Conservation (phyloP, 2,113 vertebrate genomes). For the Poicephalus meyeri region DNA sequence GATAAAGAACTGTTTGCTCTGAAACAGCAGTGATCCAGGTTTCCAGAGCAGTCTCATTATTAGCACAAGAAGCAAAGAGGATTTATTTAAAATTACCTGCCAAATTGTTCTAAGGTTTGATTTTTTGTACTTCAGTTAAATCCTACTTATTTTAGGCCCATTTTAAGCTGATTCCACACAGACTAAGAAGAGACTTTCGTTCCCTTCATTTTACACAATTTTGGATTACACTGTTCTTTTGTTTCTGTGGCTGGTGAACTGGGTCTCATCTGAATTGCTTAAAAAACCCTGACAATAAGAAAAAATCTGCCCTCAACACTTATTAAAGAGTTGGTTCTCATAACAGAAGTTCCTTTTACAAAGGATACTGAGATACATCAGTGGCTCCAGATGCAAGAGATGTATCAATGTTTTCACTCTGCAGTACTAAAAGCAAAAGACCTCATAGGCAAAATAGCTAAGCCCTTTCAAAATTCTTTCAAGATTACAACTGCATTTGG, state of each 20-base stretch:
- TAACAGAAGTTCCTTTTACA: not conserved
- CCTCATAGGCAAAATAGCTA: not conserved
- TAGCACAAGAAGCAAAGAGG: not conserved
- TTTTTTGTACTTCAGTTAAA: constrained; percentile 11
- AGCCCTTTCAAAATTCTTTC: not conserved
- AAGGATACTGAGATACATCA: not conserved
- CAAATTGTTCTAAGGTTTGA: constrained; percentile 16
- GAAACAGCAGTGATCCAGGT: not conserved
- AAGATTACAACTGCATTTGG: not conserved
- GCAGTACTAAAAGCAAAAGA: not conserved
- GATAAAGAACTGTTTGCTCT: not conserved
- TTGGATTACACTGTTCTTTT: not conserved
- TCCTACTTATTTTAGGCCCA: not conserved
- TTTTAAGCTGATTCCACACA: not conserved
- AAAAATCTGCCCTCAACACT: not conserved
- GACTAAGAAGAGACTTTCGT: not conserved
- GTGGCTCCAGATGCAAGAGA: not conserved
- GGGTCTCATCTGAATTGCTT: not conserved
- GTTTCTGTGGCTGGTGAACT: not conserved
- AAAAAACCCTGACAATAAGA: not conserved
- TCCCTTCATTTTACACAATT: not conserved
- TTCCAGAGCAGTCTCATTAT: not conserved
- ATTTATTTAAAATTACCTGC: constrained; percentile 40
- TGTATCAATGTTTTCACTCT: not conserved
- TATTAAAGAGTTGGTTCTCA: not conserved